Conservation (phyloP, 2,797 vertebrate genomes). For the Philypnodon macrostomus region DNA sequence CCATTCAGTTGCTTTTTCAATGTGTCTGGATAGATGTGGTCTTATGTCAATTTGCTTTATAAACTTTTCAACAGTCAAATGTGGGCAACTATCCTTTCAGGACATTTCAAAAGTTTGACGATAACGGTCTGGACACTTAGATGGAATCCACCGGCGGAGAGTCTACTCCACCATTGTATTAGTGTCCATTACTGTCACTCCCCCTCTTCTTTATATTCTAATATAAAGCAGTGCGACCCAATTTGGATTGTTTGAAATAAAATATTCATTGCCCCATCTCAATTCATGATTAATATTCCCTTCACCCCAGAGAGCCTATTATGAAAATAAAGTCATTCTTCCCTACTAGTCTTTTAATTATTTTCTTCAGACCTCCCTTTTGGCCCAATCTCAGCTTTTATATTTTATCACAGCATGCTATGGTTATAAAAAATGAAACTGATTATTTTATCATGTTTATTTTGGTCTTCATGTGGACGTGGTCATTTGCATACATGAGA, state of each 20-base stretch:
- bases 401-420: not conserved
- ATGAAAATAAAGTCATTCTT: constrained; percentile 34
- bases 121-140: constrained; percentile 1
- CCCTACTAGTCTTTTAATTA: constrained; percentile 3
- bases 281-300: constrained; percentile 47
- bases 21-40: not conserved
- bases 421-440: constrained; percentile 9
- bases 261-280: constrained; percentile 49
- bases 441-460: not conserved
- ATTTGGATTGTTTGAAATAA: constrained; percentile 50
- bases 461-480: constrained; percentile 10
- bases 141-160: not conserved
- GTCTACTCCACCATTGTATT: constrained; percentile 8
- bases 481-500: too few species aligned
- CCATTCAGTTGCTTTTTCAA: too few species aligned
- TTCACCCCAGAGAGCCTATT: constrained; percentile 49
- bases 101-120: constrained; percentile 18
- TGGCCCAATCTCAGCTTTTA: not conserved
- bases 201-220: constrained; percentile 26
- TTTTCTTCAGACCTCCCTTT: constrained; percentile 1
- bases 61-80: not conserved
- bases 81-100: constrained; percentile 1
- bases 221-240: constrained; percentile 45
- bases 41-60: not conserved
- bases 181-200: constrained; percentile 37